phyloP scores from a whole-genome alignment of 2,113 vertebrate species.

The Leptosomus discolor region DNA sequence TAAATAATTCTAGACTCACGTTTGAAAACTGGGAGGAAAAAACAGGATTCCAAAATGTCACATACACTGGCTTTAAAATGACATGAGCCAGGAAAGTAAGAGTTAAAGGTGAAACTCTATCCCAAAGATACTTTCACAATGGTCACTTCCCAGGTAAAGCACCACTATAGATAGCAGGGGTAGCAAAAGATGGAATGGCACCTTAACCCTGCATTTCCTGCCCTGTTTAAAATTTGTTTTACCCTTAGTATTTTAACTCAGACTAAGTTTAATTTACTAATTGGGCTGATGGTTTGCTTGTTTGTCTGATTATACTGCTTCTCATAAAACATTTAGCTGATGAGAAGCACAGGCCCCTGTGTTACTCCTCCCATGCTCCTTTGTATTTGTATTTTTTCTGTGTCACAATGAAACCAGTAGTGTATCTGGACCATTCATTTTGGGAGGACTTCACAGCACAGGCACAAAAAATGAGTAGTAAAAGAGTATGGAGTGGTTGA shows the following conservation, averaged over 20 bases:
- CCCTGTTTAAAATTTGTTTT: neutral
- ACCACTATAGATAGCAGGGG: neutral
- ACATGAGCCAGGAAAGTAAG: neutral
- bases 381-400: neutral
- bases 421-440: neutral
- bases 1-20: slow-evolving; percentile 24
- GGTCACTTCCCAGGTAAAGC: neutral
- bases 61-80: neutral
- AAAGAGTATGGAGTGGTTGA: neutral
- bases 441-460: neutral
- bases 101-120: neutral
- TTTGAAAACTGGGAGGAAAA: neutral
- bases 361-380: neutral
- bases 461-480: neutral
- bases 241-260: neutral
- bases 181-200: neutral
- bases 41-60: neutral
- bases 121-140: neutral
- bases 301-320: slow-evolving; percentile 2
- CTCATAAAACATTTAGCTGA: neutral
- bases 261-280: neutral
- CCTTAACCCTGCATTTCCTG: neutral
- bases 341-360: neutral
- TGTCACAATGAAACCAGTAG: neutral
- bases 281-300: neutral